A percentile compares a stretch with the other conserved stretches of the same genome.
Evolutionary conservation across 2,888 invertebrate species (phyloP).

Genomic region (Lasiommata megera): DNA sequence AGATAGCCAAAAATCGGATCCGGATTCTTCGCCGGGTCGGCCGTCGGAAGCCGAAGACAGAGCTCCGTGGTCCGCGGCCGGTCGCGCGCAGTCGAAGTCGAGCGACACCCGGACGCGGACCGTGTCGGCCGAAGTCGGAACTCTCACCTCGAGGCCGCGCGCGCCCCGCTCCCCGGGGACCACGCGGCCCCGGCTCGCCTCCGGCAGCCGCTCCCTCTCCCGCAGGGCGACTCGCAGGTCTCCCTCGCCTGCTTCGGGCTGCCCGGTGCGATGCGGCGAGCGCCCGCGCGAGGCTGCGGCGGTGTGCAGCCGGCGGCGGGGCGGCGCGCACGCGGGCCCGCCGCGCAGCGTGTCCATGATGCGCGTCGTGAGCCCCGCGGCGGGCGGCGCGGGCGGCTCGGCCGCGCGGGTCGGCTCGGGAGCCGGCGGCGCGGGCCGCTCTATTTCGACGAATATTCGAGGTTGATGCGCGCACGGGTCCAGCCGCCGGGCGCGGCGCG

Average conservation of each 20-base stretch:
- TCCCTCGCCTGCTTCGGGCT: neutral
- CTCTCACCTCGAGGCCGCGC: conserved; percentile 34
- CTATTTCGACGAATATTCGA: neutral
- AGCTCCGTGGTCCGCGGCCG: neutral
- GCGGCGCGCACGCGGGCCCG: neutral
- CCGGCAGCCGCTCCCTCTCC: conserved; percentile 34
- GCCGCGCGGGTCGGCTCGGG: conserved; percentile 36
- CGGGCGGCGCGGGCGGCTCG: conserved; percentile 29
- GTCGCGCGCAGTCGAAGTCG: neutral
- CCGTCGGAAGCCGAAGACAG: neutral
- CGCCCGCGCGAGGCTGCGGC: neutral
- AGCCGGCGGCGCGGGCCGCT: neutral
- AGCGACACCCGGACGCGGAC: conserved; percentile 32
- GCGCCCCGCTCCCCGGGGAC: conserved; percentile 13
- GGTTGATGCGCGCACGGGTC: conserved; percentile 47
- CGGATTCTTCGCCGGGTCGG: no score
- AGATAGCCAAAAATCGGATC: conserved; percentile 36
- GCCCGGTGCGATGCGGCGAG: neutral
- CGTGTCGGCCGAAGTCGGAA: conserved; percentile 37
- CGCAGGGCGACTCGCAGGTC: conserved; percentile 17
- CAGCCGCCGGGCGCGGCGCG: conserved; percentile 25
- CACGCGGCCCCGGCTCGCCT: conserved; percentile 45
- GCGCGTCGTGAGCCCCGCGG: neutral
- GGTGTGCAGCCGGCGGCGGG: neutral
- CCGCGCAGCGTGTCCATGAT: neutral